Evolutionary conservation across 2,797 vertebrate species (phyloP), one percentile per base, ranked within the genome.

Genomic region (Protosalanx chinensis): DNA sequence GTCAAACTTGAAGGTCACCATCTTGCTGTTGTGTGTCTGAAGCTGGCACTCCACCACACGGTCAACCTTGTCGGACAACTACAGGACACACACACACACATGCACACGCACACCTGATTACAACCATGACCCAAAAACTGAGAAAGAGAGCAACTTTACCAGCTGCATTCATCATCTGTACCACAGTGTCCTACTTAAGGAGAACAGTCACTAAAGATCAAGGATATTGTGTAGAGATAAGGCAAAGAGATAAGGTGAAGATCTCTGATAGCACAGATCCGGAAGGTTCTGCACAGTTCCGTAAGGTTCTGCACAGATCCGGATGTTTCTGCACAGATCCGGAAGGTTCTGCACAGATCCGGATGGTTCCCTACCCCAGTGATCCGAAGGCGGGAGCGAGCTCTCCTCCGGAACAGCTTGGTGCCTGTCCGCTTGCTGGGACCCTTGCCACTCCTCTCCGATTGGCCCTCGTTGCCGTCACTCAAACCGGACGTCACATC

Each of bases 1-100:
- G 86, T 98, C 96, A 0, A 98, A 98, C 82, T 96, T 97, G 85
- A 97, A 98, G 0, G 96, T 98, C 82, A 98, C 97, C 95, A 97
- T 96, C 86, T 98, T 98, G 84, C 90, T 95, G 91, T 98, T 94
- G 87, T 98, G 94, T 2, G 97, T 98, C 87, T 97, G 95, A 65
- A 98, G 91, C 86, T 98, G 95, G 86, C 97, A 98, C 81, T 98
- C 97, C 64, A 97, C 96, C 76, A 97, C 96, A 0, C 95, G 92
- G 81, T 98, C 97, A 0, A 76, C 94, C 86, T 93, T 90, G 86
- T 95, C 93, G 0, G 94, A 96, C 79, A 98, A 90, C 96, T 98
- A 46, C 75, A 68, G n/a, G 20, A 63, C 12, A 73, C 23, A 73
- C 23, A 46, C 29, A 37, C 27, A n/a, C 60, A 65, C 49, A 71